phyloP scores from a whole-genome alignment of 2,797 vertebrate species.

The Emys orbicularis region DNA sequence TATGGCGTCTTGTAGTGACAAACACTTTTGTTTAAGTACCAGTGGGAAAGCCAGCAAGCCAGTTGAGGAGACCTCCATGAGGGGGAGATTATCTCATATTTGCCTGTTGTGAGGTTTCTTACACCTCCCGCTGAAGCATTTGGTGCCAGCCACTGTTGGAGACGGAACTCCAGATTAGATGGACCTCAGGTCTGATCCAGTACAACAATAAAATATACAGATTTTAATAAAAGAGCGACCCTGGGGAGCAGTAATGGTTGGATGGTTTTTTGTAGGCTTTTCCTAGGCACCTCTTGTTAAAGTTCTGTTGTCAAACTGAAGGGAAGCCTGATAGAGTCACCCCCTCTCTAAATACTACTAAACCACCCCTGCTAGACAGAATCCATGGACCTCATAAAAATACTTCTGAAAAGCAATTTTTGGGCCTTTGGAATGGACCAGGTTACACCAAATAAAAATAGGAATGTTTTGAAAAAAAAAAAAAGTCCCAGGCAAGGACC shows the following conservation, averaged over 20 bases:
- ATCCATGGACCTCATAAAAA: neutral
- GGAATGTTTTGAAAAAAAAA: neutral
- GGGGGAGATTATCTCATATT: neutral
- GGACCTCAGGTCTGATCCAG: neutral
- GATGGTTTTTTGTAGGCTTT: neutral
- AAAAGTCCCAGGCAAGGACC: neutral
- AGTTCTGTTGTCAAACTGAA: neutral
- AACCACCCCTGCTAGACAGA: neutral
- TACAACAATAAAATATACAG: neutral
- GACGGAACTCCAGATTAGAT: neutral
- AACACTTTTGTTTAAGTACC: neutral
- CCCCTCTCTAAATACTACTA: neutral
- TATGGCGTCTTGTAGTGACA: neutral
- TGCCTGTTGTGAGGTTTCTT: neutral
- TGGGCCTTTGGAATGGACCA: neutral
- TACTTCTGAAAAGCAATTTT: neutral
- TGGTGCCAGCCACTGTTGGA: neutral
- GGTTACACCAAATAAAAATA: constrained; percentile 6
- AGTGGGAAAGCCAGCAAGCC: neutral
- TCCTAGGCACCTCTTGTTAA: neutral
- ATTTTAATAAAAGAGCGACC: neutral
- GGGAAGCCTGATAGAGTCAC: neutral
- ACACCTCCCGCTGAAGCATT: neutral
- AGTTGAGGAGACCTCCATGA: neutral
- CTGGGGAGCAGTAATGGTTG: neutral